Evolutionary conservation across 2,797 vertebrate genomes (phyloP).

Genomic region (Glyptemys insculpta): DNA sequence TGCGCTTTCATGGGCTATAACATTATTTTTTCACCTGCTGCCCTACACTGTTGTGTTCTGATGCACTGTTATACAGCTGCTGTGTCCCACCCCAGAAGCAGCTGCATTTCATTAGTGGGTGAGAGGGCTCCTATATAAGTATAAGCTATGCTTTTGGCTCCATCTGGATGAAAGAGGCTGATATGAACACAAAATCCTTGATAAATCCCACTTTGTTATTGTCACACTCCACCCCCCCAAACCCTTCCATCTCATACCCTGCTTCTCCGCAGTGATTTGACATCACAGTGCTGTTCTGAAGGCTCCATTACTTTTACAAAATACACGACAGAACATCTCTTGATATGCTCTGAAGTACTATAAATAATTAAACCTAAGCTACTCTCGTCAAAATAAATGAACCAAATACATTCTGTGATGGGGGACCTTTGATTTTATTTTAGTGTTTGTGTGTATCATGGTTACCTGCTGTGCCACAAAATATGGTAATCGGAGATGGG

Average conservation of each 20-base stretch:
- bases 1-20: neutral
- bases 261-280: neutral
- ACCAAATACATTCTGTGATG: neutral
- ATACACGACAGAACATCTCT: neutral
- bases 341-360: slow-evolving; percentile 19
- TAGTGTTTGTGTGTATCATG: neutral
- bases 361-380: slow-evolving; percentile 42
- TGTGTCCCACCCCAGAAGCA: neutral
- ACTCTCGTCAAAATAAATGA: slow-evolving; percentile 34
- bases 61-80: neutral
- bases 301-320: slow-evolving; percentile 34
- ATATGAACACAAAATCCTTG: neutral
- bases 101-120: accelerated
- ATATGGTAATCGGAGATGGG: neutral
- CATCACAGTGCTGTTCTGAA: neutral
- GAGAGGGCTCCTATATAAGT: neutral
- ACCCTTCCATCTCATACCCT: accelerated
- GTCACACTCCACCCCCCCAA: accelerated
- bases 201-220: neutral
- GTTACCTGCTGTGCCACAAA: neutral
- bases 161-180: neutral
- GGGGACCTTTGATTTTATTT: slow-evolving; percentile 28
- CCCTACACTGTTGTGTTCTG: accelerated
- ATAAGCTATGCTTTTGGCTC: neutral
- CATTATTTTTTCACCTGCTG: neutral